Base-by-base conservation (phyloP, 92 coral and sea anemone species). In the Siderastrea radians region DNA sequence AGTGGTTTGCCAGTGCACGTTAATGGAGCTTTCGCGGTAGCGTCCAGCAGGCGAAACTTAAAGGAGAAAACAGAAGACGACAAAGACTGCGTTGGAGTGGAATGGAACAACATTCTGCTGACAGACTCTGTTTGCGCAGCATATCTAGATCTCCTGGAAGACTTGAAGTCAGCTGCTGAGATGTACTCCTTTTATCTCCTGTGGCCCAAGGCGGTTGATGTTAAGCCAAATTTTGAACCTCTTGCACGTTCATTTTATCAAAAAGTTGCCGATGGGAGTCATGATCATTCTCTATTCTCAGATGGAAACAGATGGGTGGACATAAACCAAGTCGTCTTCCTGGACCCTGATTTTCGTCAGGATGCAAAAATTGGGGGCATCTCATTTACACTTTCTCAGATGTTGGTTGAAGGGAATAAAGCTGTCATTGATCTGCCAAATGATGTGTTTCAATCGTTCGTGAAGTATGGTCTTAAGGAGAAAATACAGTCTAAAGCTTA, bases 1-100 rank as follows among this genome's bases (percentile, higher is more conserved):
- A 95, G 96, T 80, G 99, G 98, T 1, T 90, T 96, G n/a, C 99
- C 98, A 4, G 91, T 96, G 45, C 95, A 94, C 60, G 85, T 92
- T 66, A 94, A 94, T 72, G 97, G 97, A 4, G 86, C 93, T 12
- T 94, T 94, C 86, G 95, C 97, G 59, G 92, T 94, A 17, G 92
- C 87, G 58, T 90, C 92, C 80, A 94, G 83, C 86, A 90, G 95
- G 83, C 98, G 98, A 65, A 78, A 90, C 46, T 87, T 94, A 53
- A 87, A 86, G 15, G 92, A 92, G 84, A 87, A 80, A 67, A 92
- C 91, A 17, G 92, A 88, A 16, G 98, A 94, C 81, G 98, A 94
- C 80, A 94, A 94, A 68, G 13, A 51, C n/a, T 92, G 79, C 55
- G 59, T 13, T 68, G 94, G 92, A n/a, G 91, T 88, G 2, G 74